These are phyloP conservation scores for Drosophila nr. medialis DNA, from an alignment of 2,888 invertebrate species.

Conservation along the genomic window DNA sequence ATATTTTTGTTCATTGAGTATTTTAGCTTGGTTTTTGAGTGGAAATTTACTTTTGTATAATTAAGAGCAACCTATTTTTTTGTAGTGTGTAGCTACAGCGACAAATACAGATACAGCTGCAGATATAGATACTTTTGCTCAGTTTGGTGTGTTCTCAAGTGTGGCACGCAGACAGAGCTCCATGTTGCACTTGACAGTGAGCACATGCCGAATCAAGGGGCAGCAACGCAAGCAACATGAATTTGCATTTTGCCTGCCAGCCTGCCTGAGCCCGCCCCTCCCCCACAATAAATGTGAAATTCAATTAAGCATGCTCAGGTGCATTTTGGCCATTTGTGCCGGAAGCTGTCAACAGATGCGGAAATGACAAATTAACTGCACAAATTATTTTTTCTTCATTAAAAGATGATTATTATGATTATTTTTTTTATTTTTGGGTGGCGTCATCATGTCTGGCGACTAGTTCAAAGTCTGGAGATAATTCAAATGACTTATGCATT, in stretches of 20 bases:
- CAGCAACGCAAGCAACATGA: slow-evolving; percentile 11
- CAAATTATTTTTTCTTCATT: slow-evolving; percentile 37
- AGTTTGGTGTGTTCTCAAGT: slow-evolving; percentile 61
- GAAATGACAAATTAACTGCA: slow-evolving; percentile 58
- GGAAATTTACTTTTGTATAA: too few relatives aligned
- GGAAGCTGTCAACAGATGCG: slow-evolving; percentile 50
- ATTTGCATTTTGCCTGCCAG: slow-evolving; percentile 29
- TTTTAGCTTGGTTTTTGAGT: too few relatives aligned
- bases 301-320: slow-evolving; percentile 71
- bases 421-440: background rate
- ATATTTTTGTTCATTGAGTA: too few relatives aligned
- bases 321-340: slow-evolving; percentile 44
- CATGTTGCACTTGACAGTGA: slow-evolving; percentile 62
- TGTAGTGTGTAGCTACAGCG: background rate
- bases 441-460: slow-evolving; percentile 37
- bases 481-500: slow-evolving; percentile 23
- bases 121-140: slow-evolving; percentile 19
- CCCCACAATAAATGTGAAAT: slow-evolving; percentile 52
- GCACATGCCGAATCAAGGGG: slow-evolving; percentile 42
- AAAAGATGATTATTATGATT: slow-evolving; percentile 1
- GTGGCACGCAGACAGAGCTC: slow-evolving; percentile 41
- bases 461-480: slow-evolving; percentile 32
- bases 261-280: background rate
- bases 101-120: slow-evolving; percentile 3
- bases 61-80: background rate